Evolutionary conservation across 2,113 vertebrate species (phyloP), one percentile per base, ranked within the genome.

Genomic region (Petrocephalus zakoni): DNA sequence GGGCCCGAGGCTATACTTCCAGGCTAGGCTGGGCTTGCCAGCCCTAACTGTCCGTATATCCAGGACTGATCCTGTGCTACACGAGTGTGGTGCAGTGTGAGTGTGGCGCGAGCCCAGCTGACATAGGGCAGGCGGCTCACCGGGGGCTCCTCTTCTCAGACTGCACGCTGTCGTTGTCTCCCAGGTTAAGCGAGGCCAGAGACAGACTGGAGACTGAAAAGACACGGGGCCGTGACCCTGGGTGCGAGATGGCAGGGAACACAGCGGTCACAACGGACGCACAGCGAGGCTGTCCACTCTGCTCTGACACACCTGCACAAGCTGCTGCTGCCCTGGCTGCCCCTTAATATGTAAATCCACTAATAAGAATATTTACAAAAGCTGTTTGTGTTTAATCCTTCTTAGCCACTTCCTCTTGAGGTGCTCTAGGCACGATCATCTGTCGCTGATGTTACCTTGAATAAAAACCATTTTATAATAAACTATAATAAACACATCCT

Each of bases 161-260:
- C 81, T 95, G 96, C 92, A 97, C 89, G 19, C 97, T 98, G 92
- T 98, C 97, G 29, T 92, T 96, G 91, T 99, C 97, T 87, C 96
- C 97, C 88, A 97, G 96, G 94, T 95, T 98, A 92, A 99, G 95
- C 2, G 98, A 99, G 34, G 98, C 98, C 92, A 99, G 91, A 90
- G 98, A 98, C 92, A 99, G 95, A 93, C 97, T 98, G 93, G 97
- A 99, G 91, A 97, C 98, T 99, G 96, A 96, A 97, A 96, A 96
- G 93, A 97, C 94, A 98, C 90, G 93, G 94, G 93, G 95, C 88
- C 94, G 94, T 96, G 96, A 97, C 95, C 94, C 95, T 96, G 94
- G 92, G 95, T 93, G 92, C 88, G 89, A 94, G 93, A 93, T 89
- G 91, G 94, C 92, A 92, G 92, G 93, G 91, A 92, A 92, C 58